These are phyloP conservation scores for Lasioglossum oenotherae DNA, from an alignment of 2,888 invertebrate species.

Conservation along the genomic window DNA sequence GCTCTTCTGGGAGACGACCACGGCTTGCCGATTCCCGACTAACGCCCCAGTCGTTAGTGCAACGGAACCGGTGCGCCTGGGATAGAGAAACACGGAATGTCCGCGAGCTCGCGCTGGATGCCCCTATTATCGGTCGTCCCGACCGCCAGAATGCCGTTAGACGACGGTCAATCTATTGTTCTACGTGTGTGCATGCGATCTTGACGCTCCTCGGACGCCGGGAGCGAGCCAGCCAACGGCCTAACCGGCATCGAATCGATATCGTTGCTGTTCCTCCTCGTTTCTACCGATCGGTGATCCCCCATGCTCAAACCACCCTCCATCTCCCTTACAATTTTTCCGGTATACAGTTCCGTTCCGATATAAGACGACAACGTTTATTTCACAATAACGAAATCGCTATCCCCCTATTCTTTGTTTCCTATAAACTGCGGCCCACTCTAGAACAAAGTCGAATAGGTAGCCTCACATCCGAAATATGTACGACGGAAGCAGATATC, in stretches of 20 bases:
- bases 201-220: slow-evolving; percentile 48
- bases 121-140: slow-evolving; percentile 77
- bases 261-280: slow-evolving; percentile 1
- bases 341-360: no score
- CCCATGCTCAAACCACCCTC: not conserved
- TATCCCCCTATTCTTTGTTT: no score
- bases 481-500: no score
- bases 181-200: slow-evolving; percentile 69
- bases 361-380: no score
- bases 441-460: no score
- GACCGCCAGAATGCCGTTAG: slow-evolving; percentile 82
- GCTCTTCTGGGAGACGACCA: slow-evolving; percentile 25
- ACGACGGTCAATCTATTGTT: slow-evolving; percentile 80
- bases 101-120: slow-evolving; percentile 68
- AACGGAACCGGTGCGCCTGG: slow-evolving; percentile 76
- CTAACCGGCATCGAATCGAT: slow-evolving; percentile 49
- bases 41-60: slow-evolving; percentile 75
- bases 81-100: slow-evolving; percentile 72
- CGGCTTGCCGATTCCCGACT: slow-evolving; percentile 61
- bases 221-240: slow-evolving; percentile 41
- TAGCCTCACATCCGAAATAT: no score
- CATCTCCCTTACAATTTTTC: not conserved
- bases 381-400: no score
- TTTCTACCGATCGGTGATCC: slow-evolving; percentile 1
- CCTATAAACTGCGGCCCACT: no score